Evolutionary conservation across 2,888 invertebrate genomes (phyloP), one percentile per base, ranked within the genome.

Genomic region (Drosophila paramelanica): DNA sequence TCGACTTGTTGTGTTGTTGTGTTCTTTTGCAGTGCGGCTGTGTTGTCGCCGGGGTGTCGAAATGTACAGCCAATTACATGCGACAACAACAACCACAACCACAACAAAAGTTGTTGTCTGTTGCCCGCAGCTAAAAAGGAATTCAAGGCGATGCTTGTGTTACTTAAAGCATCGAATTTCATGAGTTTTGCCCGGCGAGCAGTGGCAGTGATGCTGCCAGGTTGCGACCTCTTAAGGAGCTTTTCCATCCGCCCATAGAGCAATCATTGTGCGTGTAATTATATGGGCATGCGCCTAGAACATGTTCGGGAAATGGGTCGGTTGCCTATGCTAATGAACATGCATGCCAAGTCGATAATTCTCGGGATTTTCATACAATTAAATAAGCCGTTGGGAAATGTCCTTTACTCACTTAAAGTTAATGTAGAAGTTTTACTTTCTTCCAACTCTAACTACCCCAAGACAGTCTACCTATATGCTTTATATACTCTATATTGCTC

Each of bases 1-100:
- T 45, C 58, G 68, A 55, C 56, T 61, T 62, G 61, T 58, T 71
- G 64, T 62, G 38, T 59, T 71, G 42, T 61, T 65, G 74, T 67
- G 62, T 67, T 66, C 53, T 39, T 20, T n/a, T 45, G 46, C 50
- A 67, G 46, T 76, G 52, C 58, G 56, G 51, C 58, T 65, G 52
- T 77, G 69, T 83, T 82, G 82, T 89, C 88, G 88, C 79, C 89
- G 70, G 85, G 83, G 83, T 83, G 83, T 83, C 83, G 83, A 83
- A 84, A 88, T 83, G 89, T 83, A 84, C 87, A 83, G 83, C 87
- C 83, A 83, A 83, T 83, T 83, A 83, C 83, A 83, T 60, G 87
- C 68, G 87, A 84, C 83, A 83, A 77, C 67, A 82, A 67, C 82
- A 68, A 60, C 64, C 38, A 39, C 56, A 50, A 47, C 46, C 4